Base-by-base conservation (phyloP, 2,797 vertebrate species). In the Valencia hispanica region DNA sequence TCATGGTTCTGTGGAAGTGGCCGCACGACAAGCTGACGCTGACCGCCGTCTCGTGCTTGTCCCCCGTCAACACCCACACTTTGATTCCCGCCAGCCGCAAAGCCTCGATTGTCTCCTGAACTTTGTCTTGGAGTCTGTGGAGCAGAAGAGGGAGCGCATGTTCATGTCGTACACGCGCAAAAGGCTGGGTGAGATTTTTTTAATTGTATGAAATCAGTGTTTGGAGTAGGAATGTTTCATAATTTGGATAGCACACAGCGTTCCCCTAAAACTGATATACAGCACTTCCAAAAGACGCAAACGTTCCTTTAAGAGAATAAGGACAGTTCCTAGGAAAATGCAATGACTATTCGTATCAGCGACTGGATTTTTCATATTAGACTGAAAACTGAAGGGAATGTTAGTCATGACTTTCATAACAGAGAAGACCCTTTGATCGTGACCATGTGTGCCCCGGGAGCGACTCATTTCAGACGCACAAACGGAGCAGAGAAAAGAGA, bases 21-120 rank as follows among this genome's bases (percentile, higher is more conserved):
- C 98, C 98, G 74, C 97, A 99, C 0, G 97, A 98, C 68, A 99
- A 93, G 87, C 98, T 99, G 92, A 99, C 97, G 53, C 97, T 99
- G 72, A 99, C 96, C 25, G 98, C 98, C 0, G 98, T 99, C 90
- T 99, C 98, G 0, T 97, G 97, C 89, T 99, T 99, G 90, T 99
- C 98, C 34, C 98, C 98, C 0, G 97, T 99, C 85, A 99, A 96
- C 75, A 99, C 98, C 98, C 98, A 99, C 20, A 99, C 96, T 94
- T 99, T 99, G 92, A 99, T 99, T 70, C 98, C 98, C 66, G 98
- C 98, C 91, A 98, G 86, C 30, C 98, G 96, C 71, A 99, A 92
- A 1, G 96, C 96, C 91, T 99, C 98, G 45, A 99, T 99, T 1
- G 98, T 99, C 94, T 99, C 98, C 91, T 97, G 97, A 70, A 99